A percentile compares a stretch with the other conserved stretches of the same genome.
These are phyloP conservation scores for Siderastrea siderea DNA, from an alignment of 92 coral and sea anemone species.

Conservation along the genomic window DNA sequence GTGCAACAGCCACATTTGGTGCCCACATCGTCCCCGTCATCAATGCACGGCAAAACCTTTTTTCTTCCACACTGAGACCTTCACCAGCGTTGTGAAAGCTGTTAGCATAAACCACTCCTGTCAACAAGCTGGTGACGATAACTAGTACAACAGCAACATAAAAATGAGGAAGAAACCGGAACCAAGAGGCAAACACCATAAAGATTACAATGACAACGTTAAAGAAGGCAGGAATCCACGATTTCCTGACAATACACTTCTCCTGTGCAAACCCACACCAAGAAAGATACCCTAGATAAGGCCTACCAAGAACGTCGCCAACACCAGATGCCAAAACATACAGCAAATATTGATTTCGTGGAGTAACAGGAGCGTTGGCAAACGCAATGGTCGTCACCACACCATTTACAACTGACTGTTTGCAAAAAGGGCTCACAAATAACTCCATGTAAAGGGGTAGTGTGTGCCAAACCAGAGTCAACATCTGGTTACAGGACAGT, in stretches of 20 bases:
- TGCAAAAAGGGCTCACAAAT: neutral
- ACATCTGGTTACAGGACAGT: neutral
- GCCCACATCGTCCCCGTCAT: neutral
- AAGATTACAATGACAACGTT: neutral
- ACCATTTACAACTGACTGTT: neutral
- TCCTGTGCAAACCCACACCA: neutral
- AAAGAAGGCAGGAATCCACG: neutral
- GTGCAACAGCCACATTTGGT: neutral
- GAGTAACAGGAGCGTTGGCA: neutral
- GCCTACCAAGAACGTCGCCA: neutral
- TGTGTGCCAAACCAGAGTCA: neutral
- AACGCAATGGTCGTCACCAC: neutral
- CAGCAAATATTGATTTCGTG: neutral
- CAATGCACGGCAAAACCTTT: neutral
- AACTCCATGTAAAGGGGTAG: neutral
- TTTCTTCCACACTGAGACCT: no score
- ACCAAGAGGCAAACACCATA: slow-evolving; percentile 5
- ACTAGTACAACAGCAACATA: no score
- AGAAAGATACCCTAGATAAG: neutral
- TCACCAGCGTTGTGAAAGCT: no score
- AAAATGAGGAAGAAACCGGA: neutral
- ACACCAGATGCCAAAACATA: neutral
- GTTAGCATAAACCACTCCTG: no score
- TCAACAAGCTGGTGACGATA: no score
- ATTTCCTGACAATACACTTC: neutral